These are phyloP conservation scores for Lepidocolaptes lacrymiger DNA, from an alignment of 2,797 vertebrate genomes.

Conservation along the genomic window DNA sequence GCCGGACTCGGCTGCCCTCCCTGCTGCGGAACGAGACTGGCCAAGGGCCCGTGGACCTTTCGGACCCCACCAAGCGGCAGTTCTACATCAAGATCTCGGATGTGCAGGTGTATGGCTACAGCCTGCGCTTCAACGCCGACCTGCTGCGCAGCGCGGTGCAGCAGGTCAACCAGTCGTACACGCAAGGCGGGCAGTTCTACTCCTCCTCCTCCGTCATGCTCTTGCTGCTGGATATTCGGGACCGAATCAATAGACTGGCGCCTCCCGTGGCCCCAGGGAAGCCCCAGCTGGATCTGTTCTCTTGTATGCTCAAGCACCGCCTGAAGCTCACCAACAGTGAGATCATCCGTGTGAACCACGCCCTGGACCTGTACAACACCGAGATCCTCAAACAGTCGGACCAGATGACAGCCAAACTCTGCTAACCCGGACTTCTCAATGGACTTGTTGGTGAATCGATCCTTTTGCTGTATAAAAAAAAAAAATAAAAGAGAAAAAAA, in stretches of 20 bases:
- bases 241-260: constrained; percentile 97
- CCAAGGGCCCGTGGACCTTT: constrained; percentile 95
- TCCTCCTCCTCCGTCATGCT: constrained; percentile 98
- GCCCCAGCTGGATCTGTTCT: constrained; percentile 97
- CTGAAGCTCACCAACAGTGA: constrained; percentile 98
- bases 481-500: neutral
- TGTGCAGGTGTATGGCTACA: constrained; percentile 97
- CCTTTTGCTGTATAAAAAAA: constrained; percentile 85
- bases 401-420: constrained; percentile 98
- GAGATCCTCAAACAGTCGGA: constrained; percentile 99
- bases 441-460: constrained; percentile 62
- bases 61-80: constrained; percentile 94
- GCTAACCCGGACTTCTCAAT: constrained; percentile 83
- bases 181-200: constrained; percentile 96
- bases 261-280: constrained; percentile 94
- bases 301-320: constrained; percentile 98
- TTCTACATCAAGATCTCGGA: constrained; percentile 99
- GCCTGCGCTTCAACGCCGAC: constrained; percentile 95
- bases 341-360: constrained; percentile 97
- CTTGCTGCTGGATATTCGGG: constrained; percentile 95
- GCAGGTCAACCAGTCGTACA: constrained; percentile 98
- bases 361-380: constrained; percentile 98
- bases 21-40: constrained; percentile 93
- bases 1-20: constrained; percentile 93
- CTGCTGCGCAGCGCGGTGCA: constrained; percentile 96